These are phyloP conservation scores for Magallana angulata DNA, from an alignment of 1,140 invertebrate species.

Conservation along the genomic window DNA sequence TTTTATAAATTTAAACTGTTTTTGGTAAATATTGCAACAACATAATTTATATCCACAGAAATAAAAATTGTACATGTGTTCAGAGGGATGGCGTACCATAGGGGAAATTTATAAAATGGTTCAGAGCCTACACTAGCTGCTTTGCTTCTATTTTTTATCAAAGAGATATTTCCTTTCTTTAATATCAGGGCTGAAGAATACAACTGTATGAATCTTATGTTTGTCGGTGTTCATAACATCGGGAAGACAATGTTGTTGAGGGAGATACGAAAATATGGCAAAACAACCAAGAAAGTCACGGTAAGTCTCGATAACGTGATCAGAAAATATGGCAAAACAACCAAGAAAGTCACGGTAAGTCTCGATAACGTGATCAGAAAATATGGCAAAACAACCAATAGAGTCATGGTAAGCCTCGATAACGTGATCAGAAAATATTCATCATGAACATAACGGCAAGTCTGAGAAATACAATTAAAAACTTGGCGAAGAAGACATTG, in stretches of 20 bases:
- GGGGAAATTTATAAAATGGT: too few relatives aligned
- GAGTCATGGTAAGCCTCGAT: too few relatives aligned
- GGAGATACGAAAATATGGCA: constrained; percentile 91
- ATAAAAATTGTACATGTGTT: too few relatives aligned
- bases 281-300: constrained; percentile 55
- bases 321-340: constrained; percentile 87
- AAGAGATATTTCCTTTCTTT: not conserved
- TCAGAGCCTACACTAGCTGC: too few relatives aligned
- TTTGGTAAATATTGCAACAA: too few relatives aligned
- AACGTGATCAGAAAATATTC: constrained; percentile 88
- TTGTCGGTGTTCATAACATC: constrained; percentile 95
- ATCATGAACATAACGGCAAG: too few relatives aligned
- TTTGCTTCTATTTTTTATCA: too few relatives aligned
- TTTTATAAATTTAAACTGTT: too few relatives aligned
- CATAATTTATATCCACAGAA: too few relatives aligned
- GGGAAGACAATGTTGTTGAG: constrained; percentile 96
- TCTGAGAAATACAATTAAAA: too few relatives aligned
- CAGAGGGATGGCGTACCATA: too few relatives aligned
- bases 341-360: constrained; percentile 41
- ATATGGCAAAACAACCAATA: constrained; percentile 83
- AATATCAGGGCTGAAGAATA: constrained; percentile 92
- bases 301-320: constrained; percentile 78
- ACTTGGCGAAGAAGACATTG: too few relatives aligned
- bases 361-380: constrained; percentile 85
- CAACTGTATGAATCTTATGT: constrained; percentile 97